Percentiles rank a stretch among this genome's conserved stretches.
Conservation (phyloP, 2,797 vertebrate species). For the Ctenopoma multispine region DNA sequence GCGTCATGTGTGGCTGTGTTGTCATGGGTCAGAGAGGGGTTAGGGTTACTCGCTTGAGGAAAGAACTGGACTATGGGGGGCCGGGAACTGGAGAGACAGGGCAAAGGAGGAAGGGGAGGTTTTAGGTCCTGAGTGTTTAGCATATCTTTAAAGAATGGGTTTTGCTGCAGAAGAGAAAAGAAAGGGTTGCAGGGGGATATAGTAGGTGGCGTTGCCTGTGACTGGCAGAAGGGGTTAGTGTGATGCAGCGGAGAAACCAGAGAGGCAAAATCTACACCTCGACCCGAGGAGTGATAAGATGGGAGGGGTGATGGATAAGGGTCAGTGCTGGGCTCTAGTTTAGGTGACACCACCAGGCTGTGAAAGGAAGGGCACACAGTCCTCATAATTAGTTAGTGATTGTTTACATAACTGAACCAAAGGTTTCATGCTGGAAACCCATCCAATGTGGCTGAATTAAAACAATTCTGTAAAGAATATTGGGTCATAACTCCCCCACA, state of each 20-base stretch:
- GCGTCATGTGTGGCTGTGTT: conserved; percentile 10
- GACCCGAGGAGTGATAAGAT: conserved; percentile 60
- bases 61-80: conserved; percentile 81
- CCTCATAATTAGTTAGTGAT: conserved; percentile 86
- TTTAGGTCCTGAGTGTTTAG: conserved; percentile 86
- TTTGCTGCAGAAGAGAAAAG: conserved; percentile 87
- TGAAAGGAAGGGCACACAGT: conserved; percentile 91
- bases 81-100: conserved; percentile 89
- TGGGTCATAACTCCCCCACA: no score
- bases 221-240: conserved; percentile 83
- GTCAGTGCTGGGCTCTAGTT: conserved; percentile 88
- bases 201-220: conserved; percentile 75
- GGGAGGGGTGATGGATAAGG: conserved; percentile 71
- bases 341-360: conserved; percentile 92
- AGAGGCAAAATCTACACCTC: conserved; percentile 70
- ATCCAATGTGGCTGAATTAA: no score
- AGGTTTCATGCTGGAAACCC: no score
- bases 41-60: conserved; percentile 58
- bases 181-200: conserved; percentile 89
- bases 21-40: conserved; percentile 21
- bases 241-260: conserved; percentile 77
- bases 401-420: conserved; percentile 31
- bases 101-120: conserved; percentile 87
- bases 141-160: conserved; percentile 90
- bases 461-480: no score